Evolutionary conservation across 53 echinoderm and acorn worm genomes (phyloP).

Genomic region (Astropecten irregularis): DNA sequence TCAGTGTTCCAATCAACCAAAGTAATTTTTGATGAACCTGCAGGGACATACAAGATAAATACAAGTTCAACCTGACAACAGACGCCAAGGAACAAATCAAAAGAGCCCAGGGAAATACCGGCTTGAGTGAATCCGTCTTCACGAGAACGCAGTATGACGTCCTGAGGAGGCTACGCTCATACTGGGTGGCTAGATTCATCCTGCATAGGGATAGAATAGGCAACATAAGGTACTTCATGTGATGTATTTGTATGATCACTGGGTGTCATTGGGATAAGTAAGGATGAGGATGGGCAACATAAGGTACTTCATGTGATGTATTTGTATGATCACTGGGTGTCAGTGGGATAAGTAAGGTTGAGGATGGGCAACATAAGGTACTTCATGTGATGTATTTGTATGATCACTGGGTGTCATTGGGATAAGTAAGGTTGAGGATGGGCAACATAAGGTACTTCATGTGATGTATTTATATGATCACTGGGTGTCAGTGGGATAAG

Average conservation of each 20-base stretch:
- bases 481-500: too few species aligned
- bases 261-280: background rate
- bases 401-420: too few species aligned
- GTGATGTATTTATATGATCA: too few species aligned
- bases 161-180: slow-evolving; percentile 87
- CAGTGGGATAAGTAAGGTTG: too few species aligned
- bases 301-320: too few species aligned
- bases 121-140: slow-evolving; percentile 95
- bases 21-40: background rate
- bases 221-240: slow-evolving; percentile 62
- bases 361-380: too few species aligned
- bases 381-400: too few species aligned
- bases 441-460: too few species aligned
- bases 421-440: too few species aligned
- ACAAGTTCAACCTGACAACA: slow-evolving; percentile 88
- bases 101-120: slow-evolving; percentile 91
- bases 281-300: too few species aligned
- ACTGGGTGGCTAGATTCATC: slow-evolving; percentile 95
- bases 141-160: slow-evolving; percentile 97
- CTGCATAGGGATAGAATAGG: slow-evolving; percentile 86
- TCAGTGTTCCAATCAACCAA: too few species aligned
- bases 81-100: slow-evolving; percentile 98
- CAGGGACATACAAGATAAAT: slow-evolving; percentile 98
- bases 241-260: background rate
- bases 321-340: too few species aligned